A percentile compares a stretch with the other conserved stretches of the same genome.
Evolutionary conservation across 1,140 invertebrate genomes (phyloP).

Genomic region (Colletes latitarsis): DNA sequence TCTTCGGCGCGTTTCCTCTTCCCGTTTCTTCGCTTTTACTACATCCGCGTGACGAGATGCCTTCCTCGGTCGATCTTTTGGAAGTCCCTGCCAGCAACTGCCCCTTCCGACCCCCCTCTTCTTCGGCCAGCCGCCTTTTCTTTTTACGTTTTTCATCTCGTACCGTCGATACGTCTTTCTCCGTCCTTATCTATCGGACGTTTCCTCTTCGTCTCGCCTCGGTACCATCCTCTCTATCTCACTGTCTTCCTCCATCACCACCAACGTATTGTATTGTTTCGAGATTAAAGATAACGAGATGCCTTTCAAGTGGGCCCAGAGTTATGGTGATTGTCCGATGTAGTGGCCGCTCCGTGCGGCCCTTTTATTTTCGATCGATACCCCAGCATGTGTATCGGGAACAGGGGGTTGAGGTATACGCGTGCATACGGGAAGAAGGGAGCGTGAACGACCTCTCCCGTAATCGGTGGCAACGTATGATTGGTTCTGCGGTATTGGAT

Average conservation of each 20-base stretch:
- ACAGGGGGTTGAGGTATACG: slow-evolving; percentile 5
- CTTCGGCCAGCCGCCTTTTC: not conserved
- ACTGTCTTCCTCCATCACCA: slow-evolving; percentile 21
- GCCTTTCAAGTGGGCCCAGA: slow-evolving; percentile 56
- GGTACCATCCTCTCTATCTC: not conserved
- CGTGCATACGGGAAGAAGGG: slow-evolving; percentile 21
- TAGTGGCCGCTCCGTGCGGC: slow-evolving; percentile 38
- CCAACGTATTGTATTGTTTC: slow-evolving; percentile 64
- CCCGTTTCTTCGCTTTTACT: slow-evolving; percentile 31
- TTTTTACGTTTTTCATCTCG: slow-evolving; percentile 32
- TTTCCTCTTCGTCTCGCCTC: not conserved
- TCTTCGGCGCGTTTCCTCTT: slow-evolving; percentile 31
- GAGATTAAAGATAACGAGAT: slow-evolving; percentile 71
- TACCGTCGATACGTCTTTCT: slow-evolving; percentile 23
- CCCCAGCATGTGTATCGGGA: slow-evolving; percentile 38
- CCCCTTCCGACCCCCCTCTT: not conserved
- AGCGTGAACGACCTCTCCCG: slow-evolving; percentile 40
- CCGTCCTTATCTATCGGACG: slow-evolving; percentile 17
- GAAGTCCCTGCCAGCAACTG: not conserved
- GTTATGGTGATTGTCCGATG: slow-evolving; percentile 67
- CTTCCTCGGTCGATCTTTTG: slow-evolving; percentile 16
- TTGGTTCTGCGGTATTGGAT: slow-evolving; percentile 43
- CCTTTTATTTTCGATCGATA: slow-evolving; percentile 56
- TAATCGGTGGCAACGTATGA: slow-evolving; percentile 48
- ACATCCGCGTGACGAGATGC: slow-evolving; percentile 17